Evolutionary conservation across 2,113 vertebrate species (phyloP).

Genomic region (Lipophrys pholis): DNA sequence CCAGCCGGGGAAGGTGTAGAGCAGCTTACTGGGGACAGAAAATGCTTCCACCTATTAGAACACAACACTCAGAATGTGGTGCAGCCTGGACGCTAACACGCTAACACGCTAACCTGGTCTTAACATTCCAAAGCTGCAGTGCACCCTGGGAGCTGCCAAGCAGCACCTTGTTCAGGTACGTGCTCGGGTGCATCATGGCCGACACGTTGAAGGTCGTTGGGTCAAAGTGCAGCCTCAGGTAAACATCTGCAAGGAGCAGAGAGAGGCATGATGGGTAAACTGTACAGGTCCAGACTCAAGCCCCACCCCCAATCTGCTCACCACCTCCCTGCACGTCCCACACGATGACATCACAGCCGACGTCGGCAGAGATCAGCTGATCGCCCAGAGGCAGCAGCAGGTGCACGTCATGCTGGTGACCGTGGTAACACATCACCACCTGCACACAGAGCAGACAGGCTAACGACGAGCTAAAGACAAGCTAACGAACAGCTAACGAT

Average conservation of each 20-base stretch:
- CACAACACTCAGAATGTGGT: neutral
- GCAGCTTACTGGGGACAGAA: conserved; percentile 85
- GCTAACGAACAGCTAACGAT: no score
- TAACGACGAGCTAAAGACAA: neutral
- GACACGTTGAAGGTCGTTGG: conserved; percentile 88
- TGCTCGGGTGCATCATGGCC: conserved; percentile 94
- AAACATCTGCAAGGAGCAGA: conserved; percentile 85
- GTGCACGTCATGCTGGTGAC: conserved; percentile 89
- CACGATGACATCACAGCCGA: conserved; percentile 89
- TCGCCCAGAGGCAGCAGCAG: conserved; percentile 93
- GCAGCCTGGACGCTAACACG: neutral
- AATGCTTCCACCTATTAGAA: neutral
- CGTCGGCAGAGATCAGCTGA: conserved; percentile 93
- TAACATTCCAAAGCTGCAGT: conserved; percentile 97
- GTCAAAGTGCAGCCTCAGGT: conserved; percentile 90
- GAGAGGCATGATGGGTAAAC: conserved; percentile 31
- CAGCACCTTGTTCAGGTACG: conserved; percentile 97
- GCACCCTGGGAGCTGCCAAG: conserved; percentile 93
- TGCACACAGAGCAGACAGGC: conserved; percentile 54
- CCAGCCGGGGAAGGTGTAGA: conserved; percentile 93
- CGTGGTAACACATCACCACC: conserved; percentile 90
- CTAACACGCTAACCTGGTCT: conserved; percentile 84
- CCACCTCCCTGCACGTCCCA: conserved; percentile 87
- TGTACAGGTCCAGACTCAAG: no score
- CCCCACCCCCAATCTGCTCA: conserved; percentile 27